Evolutionary conservation across 1,140 invertebrate genomes (phyloP).

Genomic region (Delia radicum): DNA sequence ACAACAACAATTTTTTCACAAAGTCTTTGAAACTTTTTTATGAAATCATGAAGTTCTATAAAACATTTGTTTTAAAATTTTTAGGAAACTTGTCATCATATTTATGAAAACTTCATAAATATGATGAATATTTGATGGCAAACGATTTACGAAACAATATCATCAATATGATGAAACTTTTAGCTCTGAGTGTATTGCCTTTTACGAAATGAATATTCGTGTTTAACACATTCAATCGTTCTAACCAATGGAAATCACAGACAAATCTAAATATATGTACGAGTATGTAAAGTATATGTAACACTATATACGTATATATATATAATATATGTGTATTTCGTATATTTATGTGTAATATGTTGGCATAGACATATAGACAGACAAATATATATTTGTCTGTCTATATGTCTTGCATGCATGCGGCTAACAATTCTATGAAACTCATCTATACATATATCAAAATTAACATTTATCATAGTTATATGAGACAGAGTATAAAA

Average conservation of each 20-base stretch:
- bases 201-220: slow-evolving; percentile 17
- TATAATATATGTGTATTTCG: neutral
- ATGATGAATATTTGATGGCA: too few relatives aligned
- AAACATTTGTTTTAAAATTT: too few relatives aligned
- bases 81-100: too few relatives aligned
- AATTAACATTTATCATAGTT: neutral
- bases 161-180: too few relatives aligned
- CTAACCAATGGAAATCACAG: neutral
- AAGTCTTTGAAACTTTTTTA: too few relatives aligned
- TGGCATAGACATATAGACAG: neutral
- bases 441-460: neutral
- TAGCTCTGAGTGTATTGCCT: too few relatives aligned
- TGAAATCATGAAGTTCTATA: too few relatives aligned
- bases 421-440: neutral
- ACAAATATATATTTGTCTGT: too few relatives aligned
- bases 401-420: neutral
- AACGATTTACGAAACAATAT: too few relatives aligned
- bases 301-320: neutral
- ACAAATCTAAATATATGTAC: neutral
- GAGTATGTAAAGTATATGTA: neutral
- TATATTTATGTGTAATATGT: neutral
- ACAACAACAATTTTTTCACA: too few relatives aligned
- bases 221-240: slow-evolving; percentile 12
- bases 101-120: too few relatives aligned
- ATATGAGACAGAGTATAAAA: too few relatives aligned